Percentiles rank a stretch among this genome's conserved stretches.
These are phyloP conservation scores for Idaea aversata DNA, from an alignment of 2,888 invertebrate species.

Conservation along the genomic window DNA sequence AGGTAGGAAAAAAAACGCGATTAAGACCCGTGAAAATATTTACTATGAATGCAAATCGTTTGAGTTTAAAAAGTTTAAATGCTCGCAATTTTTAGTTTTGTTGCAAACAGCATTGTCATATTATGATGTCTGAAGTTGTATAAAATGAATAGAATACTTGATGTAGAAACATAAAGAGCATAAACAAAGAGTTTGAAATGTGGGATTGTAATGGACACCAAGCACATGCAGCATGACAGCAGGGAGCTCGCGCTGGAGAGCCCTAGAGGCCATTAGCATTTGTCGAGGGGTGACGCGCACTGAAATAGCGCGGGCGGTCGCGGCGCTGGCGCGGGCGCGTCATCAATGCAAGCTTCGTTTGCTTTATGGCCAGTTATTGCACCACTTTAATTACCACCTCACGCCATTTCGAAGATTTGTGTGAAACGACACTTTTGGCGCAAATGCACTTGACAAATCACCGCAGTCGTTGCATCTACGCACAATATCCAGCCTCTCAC, in stretches of 20 bases:
- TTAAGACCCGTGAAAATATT: too few relatives aligned
- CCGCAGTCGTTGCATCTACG: conserved; percentile 34
- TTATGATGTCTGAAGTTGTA: neutral
- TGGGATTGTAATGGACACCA: conserved; percentile 17
- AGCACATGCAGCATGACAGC: conserved; percentile 18
- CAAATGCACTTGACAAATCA: conserved; percentile 58
- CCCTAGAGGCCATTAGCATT: conserved; percentile 79
- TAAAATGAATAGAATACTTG: conserved; percentile 2
- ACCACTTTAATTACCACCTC: conserved; percentile 68
- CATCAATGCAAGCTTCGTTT: conserved; percentile 67
- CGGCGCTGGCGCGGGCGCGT: conserved; percentile 39
- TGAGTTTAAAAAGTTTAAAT: too few relatives aligned
- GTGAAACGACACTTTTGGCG: conserved; percentile 70
- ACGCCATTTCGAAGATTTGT: conserved; percentile 72
- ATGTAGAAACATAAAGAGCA: conserved; percentile 14
- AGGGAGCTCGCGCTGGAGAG: conserved; percentile 52
- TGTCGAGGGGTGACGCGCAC: conserved; percentile 71
- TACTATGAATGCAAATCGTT: too few relatives aligned
- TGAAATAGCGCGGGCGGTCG: conserved; percentile 63
- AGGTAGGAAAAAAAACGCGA: too few relatives aligned
- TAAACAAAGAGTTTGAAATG: conserved; percentile 21
- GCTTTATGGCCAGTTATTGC: conserved; percentile 74
- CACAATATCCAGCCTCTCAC: conserved; percentile 31
- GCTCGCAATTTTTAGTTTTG: neutral
- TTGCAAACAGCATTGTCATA: neutral